Base-by-base conservation (phyloP, 2,888 invertebrate species). In the Agrochola lychnidis region DNA sequence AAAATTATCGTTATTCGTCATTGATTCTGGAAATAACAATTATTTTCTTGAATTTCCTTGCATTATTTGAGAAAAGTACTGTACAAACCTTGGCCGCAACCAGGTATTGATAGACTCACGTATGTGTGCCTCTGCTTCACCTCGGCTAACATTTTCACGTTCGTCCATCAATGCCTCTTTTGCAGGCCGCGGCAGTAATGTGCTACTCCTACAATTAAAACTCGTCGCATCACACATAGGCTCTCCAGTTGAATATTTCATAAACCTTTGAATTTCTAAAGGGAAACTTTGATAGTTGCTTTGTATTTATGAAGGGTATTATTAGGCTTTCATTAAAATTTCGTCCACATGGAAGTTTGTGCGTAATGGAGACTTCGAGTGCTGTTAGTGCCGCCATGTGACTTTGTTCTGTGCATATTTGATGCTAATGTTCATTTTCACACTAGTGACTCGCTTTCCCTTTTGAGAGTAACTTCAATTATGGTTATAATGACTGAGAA, bases 261-360 rank as follows among this genome's bases (percentile, higher is more conserved):
- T 73, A 61, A 70, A 22, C 77, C 79, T 73, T 70, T 84, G 86
- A 87, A 89, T 86, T 77, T 64, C 72, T 85, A 84, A 86, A 77
- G 66, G 25, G 59, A 83, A 89, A 89, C 89, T 90, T 90, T 87
- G 87, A 89, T 90, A 91, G 88, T 90, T 86, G 80, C 85, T 90
- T 84, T 89, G 83, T 89, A 90, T 90, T 89, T 89, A 91, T 89
- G 90, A 89, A 66, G 83, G 88, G 70, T 78, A 81, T 85, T 89
- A 88, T 86, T 88, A 84, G 76, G 69, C 81, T 72, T 76, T 82
- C 86, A 89, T 89, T 89, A 88, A 84, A 89, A 86, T 87, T 84
- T 82, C 77, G 83, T 82, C 76, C 70, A 67, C 80, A 71, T 81
- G 67, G 66, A 73, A 81, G 72, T 78, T 78, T 42, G 76, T 81